These are phyloP conservation scores for Kuschelorhynchus macadamiae DNA, from an alignment of 2,888 invertebrate genomes.

Conservation along the genomic window DNA sequence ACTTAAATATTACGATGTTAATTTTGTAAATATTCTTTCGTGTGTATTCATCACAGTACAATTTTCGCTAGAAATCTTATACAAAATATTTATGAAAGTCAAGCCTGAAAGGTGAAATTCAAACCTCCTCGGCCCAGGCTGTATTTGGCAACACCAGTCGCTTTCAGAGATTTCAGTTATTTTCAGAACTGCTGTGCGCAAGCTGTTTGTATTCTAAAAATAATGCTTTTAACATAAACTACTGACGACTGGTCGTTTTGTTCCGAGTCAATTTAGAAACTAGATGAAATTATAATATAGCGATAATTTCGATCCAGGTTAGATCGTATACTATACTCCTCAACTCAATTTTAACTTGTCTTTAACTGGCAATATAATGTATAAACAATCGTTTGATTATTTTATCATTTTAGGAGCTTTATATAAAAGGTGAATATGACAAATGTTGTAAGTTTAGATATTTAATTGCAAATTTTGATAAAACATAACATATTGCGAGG, in stretches of 20 bases:
- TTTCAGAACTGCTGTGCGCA: constrained; percentile 54
- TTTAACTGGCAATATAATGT: too few relatives aligned
- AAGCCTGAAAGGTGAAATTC: constrained; percentile 55
- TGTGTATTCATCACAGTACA: too few relatives aligned
- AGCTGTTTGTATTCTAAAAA: constrained; percentile 55
- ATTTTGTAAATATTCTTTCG: too few relatives aligned
- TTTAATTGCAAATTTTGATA: too few relatives aligned
- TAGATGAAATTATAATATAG: constrained; percentile 16
- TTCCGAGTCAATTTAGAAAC: constrained; percentile 3
- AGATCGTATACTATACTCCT: too few relatives aligned
- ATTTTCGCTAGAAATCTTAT: constrained; percentile 17
- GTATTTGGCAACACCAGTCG: constrained; percentile 60
- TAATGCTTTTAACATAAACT: constrained; percentile 50
- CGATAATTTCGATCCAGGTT: not conserved
- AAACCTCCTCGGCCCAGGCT: constrained; percentile 55
- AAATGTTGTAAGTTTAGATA: too few relatives aligned
- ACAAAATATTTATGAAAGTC: constrained; percentile 17
- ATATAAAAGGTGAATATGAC: too few relatives aligned
- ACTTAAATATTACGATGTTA: too few relatives aligned
- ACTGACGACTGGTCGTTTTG: constrained; percentile 29
- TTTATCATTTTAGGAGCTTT: too few relatives aligned
- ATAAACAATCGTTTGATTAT: too few relatives aligned
- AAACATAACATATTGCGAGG: too few relatives aligned
- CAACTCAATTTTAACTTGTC: too few relatives aligned
- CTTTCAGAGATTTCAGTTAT: constrained; percentile 48